Conservation (phyloP, 2,888 invertebrate species). For the Yponomeuta malinellus region DNA sequence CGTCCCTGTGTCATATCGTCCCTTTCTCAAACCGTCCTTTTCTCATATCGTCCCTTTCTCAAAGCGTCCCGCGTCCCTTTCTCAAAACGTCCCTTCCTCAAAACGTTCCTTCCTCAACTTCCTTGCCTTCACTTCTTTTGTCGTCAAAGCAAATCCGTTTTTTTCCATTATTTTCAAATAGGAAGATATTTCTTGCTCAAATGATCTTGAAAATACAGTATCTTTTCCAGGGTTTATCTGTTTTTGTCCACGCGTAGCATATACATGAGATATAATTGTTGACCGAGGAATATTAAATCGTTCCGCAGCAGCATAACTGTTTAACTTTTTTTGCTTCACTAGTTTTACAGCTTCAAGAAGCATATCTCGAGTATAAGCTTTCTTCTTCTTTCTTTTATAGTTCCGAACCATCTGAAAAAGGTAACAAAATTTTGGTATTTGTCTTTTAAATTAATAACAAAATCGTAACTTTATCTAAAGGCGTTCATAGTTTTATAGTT, state of each 20-base stretch:
- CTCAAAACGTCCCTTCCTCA: no score
- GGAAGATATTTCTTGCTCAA: conserved; percentile 26
- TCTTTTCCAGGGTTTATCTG: conserved; percentile 24
- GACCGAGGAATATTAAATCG: conserved; percentile 23
- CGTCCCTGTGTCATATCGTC: no score
- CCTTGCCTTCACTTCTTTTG: conserved; percentile 26
- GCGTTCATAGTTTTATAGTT: conserved; percentile 5
- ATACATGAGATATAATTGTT: conserved; percentile 19
- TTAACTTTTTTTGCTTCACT: conserved; percentile 20
- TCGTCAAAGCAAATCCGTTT: conserved; percentile 32
- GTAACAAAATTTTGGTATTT: not conserved
- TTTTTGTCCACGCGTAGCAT: conserved; percentile 17
- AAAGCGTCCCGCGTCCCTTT: no score
- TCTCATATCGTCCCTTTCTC: no score
- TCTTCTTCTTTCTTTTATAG: conserved; percentile 11
- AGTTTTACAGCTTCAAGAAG: conserved; percentile 21
- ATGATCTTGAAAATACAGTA: conserved; percentile 25
- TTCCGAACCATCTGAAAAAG: conserved; percentile 10
- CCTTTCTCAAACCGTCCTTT: no score
- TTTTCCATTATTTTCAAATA: conserved; percentile 28
- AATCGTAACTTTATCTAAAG: not conserved
- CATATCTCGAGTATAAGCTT: conserved; percentile 12
- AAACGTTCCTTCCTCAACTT: no score
- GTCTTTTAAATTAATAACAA: not conserved
- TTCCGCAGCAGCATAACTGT: conserved; percentile 21